phyloP scores from a whole-genome alignment of 2,888 invertebrate genomes.

The Nemotelus nigrinus region DNA sequence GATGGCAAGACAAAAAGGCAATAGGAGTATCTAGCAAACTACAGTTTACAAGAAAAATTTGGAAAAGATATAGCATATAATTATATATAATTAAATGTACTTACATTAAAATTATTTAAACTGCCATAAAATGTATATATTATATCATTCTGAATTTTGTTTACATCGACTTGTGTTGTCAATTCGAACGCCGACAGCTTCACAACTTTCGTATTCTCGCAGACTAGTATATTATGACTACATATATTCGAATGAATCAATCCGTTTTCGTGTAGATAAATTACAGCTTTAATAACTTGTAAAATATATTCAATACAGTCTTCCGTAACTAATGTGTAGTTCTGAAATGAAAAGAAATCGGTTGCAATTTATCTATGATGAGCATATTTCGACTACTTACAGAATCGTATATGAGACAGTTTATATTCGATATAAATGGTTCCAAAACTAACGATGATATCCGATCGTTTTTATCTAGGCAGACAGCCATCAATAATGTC shows the following conservation, averaged over 20 bases:
- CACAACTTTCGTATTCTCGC: constrained; percentile 57
- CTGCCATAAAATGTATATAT: constrained; percentile 27
- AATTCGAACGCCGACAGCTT: constrained; percentile 66
- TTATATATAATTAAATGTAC: not conserved
- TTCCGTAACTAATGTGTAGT: constrained; percentile 65
- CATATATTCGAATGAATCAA: constrained; percentile 66
- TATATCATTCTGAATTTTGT: constrained; percentile 34
- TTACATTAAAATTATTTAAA: constrained; percentile 20
- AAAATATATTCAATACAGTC: constrained; percentile 55
- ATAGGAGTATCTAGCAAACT: too few species aligned
- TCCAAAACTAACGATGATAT: constrained; percentile 67
- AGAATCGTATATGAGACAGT: constrained; percentile 65
- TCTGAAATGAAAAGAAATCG: constrained; percentile 49
- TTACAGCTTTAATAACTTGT: constrained; percentile 66
- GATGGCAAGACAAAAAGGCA: too few species aligned
- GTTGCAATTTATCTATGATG: not conserved
- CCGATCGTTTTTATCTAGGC: constrained; percentile 62
- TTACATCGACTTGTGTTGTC: constrained; percentile 47
- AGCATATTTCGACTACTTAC: constrained; percentile 56
- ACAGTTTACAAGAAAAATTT: too few species aligned
- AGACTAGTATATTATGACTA: constrained; percentile 65
- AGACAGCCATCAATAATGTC: constrained; percentile 67
- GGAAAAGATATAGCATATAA: too few species aligned
- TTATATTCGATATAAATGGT: constrained; percentile 65
- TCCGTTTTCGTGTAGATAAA: constrained; percentile 67